Base-by-base conservation (phyloP, 2,888 invertebrate genomes). In the Clusia tigrina region DNA sequence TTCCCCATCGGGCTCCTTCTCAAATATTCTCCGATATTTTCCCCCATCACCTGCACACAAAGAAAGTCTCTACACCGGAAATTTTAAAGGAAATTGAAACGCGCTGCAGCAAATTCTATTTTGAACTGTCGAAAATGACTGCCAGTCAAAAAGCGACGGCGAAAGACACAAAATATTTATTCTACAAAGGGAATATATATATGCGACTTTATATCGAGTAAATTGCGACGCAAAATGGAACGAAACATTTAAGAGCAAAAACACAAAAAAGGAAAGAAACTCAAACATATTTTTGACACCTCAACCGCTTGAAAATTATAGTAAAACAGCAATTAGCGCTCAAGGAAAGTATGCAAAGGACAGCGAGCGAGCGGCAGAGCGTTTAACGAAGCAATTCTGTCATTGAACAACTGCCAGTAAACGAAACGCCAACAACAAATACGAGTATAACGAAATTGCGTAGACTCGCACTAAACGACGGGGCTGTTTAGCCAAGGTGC, bases 201-300 rank as follows among this genome's bases (percentile, higher is more conserved):
- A 9, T 32, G 6, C 32, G 20, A 22, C 1, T 46, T 46, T 46
- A 17, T 46, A 17, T 46, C 5, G 46, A 15, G 1, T 1, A 6
- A 46, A 46, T 1, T 15, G 9, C 9, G 18, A 46, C 9, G 17
- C 12, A 48, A 48, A 48, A 2, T n/a, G 48, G 18, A 48, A 15
- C 9, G 1, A 2, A 48, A 48, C 1, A 52, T 22, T 18, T 17
- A 52, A 22, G n/a, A n/a, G n/a, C n/a, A n/a, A n/a, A n/a, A 22
- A 22, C 52, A 51, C 58, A 63, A 42, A 60, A 60, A 64, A 38
- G 25, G 10, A 54, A 54, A 60, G 54, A 62, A 53, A 23, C 17
- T 24, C 24, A 24, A 24, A 15, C 65, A 53, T 62, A 64, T 63
- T 67, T 70, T 64, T 55, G 62, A 68, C 53, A 74, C 71, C 71